Conservation (phyloP, 2,797 vertebrate species). For the Anguilla megastoma region DNA sequence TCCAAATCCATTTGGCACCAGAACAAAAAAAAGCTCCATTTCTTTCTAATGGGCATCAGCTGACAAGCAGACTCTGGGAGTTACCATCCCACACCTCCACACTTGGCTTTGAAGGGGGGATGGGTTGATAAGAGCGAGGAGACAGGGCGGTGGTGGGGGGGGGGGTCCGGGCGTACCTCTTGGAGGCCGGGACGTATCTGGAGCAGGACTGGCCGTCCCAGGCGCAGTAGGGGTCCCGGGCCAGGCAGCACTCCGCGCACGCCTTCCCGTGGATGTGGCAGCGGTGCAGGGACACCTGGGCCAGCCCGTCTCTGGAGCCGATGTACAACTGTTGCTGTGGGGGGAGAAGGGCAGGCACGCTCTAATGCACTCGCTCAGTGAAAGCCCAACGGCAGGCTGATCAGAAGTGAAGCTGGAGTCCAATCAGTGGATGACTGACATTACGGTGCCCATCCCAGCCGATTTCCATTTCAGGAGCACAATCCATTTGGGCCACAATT, state of each 20-base stretch:
- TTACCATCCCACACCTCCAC: constrained; percentile 10
- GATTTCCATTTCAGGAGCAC: not conserved
- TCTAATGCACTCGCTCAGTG: constrained; percentile 32
- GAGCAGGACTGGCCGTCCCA: constrained; percentile 95
- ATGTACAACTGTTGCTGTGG: constrained; percentile 94
- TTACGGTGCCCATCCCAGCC: not conserved
- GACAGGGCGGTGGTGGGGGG: not conserved
- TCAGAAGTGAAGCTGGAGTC: not conserved
- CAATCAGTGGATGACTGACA: too few species aligned
- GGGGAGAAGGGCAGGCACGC: constrained; percentile 45
- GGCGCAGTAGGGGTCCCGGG: constrained; percentile 96
- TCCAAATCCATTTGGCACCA: constrained; percentile 7
- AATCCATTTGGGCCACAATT: not conserved
- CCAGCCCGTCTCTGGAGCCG: constrained; percentile 86
- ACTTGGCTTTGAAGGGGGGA: not conserved
- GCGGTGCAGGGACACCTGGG: constrained; percentile 92
- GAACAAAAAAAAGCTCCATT: constrained; percentile 13
- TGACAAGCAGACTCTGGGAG: not conserved
- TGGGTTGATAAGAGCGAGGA: not conserved
- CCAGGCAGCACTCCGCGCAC: constrained; percentile 95
- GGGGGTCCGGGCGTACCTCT: constrained; percentile 77
- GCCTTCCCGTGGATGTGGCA: constrained; percentile 93
- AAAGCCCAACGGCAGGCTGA: not conserved
- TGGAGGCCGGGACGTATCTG: constrained; percentile 89
- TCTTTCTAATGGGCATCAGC: constrained; percentile 16